Conservation (phyloP, 2,888 invertebrate species). For the Perithous albicinctus region DNA sequence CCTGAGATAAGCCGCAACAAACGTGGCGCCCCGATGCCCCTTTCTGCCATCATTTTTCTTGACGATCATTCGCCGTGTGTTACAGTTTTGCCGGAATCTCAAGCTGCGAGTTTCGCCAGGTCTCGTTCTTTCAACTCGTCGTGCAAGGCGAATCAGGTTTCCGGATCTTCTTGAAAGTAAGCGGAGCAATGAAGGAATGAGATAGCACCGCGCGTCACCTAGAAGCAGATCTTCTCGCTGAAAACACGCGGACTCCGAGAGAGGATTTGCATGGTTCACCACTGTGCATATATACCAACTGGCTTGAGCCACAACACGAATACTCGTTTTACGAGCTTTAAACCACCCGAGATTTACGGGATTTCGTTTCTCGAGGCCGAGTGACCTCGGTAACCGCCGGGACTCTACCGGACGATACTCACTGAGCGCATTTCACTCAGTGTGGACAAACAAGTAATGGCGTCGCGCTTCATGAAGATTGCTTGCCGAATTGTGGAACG, state of each 20-base stretch:
- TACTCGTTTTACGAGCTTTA: slow-evolving; percentile 51
- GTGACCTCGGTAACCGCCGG: slow-evolving; percentile 26
- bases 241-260: slow-evolving; percentile 13
- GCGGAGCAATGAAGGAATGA: slow-evolving; percentile 41
- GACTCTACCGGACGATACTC: slow-evolving; percentile 16
- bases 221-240: slow-evolving; percentile 56
- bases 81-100: neutral
- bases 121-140: slow-evolving; percentile 41
- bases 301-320: neutral
- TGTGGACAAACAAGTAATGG: slow-evolving; percentile 20
- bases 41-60: slow-evolving; percentile 16
- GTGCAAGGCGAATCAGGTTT: slow-evolving; percentile 63
- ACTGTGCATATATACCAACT: neutral
- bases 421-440: neutral
- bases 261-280: slow-evolving; percentile 34
- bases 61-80: neutral
- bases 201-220: slow-evolving; percentile 39
- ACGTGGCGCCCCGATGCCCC: slow-evolving; percentile 26
- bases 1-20: slow-evolving; percentile 45
- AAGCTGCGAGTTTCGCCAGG: neutral
- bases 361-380: slow-evolving; percentile 49
- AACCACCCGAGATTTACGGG: slow-evolving; percentile 52
- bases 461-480: neutral
- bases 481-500: no score
- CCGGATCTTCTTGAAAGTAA: slow-evolving; percentile 62